These are phyloP conservation scores for Plecturocebus donacophilus DNA, from an alignment of 2,113 vertebrate genomes.

Conservation along the genomic window DNA sequence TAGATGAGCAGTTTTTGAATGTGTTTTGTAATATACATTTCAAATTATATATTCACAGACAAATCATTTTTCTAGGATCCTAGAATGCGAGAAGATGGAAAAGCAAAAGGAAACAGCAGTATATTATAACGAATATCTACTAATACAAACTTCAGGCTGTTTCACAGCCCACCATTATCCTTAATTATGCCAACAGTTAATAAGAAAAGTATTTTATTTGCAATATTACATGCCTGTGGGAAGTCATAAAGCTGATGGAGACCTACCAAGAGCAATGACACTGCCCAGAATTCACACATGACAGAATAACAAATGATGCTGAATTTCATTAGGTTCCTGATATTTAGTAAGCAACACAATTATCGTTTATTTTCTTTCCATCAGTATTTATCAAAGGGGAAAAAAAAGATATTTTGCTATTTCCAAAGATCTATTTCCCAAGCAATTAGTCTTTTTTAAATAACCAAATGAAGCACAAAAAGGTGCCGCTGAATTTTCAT, in stretches of 20 bases:
- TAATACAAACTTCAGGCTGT: background rate
- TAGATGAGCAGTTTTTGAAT: background rate
- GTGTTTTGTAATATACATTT: background rate
- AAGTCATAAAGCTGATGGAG: background rate
- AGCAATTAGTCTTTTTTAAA: background rate
- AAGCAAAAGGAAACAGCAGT: background rate
- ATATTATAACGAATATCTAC: background rate
- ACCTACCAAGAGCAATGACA: background rate
- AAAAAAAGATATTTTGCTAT: background rate
- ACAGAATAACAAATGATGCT: background rate
- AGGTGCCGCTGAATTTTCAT: background rate
- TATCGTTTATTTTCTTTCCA: background rate
- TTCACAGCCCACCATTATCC: background rate
- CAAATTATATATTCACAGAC: background rate
- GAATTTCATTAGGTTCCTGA: background rate
- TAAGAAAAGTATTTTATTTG: background rate
- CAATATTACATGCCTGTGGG: background rate
- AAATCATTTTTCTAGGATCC: background rate
- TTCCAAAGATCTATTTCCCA: conserved; percentile 20
- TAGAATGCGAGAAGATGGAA: background rate
- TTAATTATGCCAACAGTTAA: background rate
- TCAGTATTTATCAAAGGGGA: background rate
- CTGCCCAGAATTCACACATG: background rate
- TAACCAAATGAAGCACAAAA: background rate
- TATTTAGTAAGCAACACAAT: conserved; percentile 28